These are phyloP conservation scores for Galleria mellonella DNA, from an alignment of 1,140 invertebrate species.

Conservation along the genomic window DNA sequence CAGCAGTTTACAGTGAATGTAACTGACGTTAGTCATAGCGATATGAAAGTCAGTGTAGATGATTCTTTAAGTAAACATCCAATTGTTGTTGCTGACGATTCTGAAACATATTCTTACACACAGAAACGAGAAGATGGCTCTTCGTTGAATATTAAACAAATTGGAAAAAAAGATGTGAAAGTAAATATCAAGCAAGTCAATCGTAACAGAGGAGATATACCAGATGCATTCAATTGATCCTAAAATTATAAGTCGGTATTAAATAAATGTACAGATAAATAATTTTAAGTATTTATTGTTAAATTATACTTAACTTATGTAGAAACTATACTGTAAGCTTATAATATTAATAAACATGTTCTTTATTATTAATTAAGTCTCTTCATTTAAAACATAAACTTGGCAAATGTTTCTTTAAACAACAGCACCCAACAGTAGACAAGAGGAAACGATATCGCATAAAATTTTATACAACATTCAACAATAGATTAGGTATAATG, in stretches of 20 bases:
- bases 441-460: no score
- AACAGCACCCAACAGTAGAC: conserved; percentile 2
- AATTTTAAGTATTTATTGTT: conserved; percentile 10
- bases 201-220: conserved; percentile 7
- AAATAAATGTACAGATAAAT: background rate
- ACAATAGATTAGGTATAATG: no score
- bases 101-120: conserved; percentile 5
- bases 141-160: conserved; percentile 1
- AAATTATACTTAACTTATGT: conserved; percentile 2
- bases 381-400: conserved; percentile 2
- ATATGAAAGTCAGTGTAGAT: background rate
- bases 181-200: background rate
- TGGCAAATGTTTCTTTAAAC: background rate
- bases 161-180: conserved; percentile 2
- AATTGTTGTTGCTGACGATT: conserved; percentile 9
- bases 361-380: conserved; percentile 3
- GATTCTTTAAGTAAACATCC: conserved; percentile 8
- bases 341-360: conserved; percentile 2
- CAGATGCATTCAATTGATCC: background rate
- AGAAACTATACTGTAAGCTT: conserved; percentile 2
- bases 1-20: conserved; percentile 2
- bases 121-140: conserved; percentile 9
- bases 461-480: no score
- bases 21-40: background rate
- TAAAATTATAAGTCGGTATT: no score